phyloP scores from a whole-genome alignment of 2,797 vertebrate species.

The Syngnathus rostellatus region DNA sequence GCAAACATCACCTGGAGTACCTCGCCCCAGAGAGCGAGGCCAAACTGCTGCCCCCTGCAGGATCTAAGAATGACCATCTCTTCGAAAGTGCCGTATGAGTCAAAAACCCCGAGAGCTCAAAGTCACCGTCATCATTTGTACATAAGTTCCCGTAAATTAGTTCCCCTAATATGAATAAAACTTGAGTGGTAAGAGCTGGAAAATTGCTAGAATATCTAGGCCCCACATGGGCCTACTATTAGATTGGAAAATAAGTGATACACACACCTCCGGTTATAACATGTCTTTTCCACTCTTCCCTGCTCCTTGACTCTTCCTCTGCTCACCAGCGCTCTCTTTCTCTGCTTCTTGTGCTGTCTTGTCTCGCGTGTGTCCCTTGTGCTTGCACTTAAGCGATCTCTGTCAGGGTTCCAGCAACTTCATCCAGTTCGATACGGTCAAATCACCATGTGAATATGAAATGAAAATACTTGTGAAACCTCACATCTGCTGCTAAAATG shows the following conservation, averaged over 20 bases:
- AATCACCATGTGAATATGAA: not conserved
- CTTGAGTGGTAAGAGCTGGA: not conserved
- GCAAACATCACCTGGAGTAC: slow-evolving; percentile 77
- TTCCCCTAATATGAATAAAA: not conserved
- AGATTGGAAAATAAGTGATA: not conserved
- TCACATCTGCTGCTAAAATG: slow-evolving; percentile 3
- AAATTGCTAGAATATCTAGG: not conserved
- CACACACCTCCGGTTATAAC: not conserved
- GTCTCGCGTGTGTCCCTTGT: not conserved
- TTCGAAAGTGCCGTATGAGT: slow-evolving; percentile 84
- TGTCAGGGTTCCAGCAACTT: not conserved
- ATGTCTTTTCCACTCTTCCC: not conserved
- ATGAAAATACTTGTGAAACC: slow-evolving; percentile 2
- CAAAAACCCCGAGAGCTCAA: not conserved
- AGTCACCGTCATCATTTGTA: not conserved
- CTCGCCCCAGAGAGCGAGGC: slow-evolving; percentile 73
- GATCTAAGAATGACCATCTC: slow-evolving; percentile 73
- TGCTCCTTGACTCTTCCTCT: not conserved
- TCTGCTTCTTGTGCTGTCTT: slow-evolving; percentile 5
- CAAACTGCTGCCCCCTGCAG: slow-evolving; percentile 74
- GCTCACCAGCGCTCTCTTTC: not conserved
- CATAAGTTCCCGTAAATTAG: not conserved
- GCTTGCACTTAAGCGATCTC: not conserved
- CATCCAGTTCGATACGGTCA: not conserved
- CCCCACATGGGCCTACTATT: not conserved